phyloP scores from a whole-genome alignment of 2,113 vertebrate species.

The Phrynocephalus versicolor region DNA sequence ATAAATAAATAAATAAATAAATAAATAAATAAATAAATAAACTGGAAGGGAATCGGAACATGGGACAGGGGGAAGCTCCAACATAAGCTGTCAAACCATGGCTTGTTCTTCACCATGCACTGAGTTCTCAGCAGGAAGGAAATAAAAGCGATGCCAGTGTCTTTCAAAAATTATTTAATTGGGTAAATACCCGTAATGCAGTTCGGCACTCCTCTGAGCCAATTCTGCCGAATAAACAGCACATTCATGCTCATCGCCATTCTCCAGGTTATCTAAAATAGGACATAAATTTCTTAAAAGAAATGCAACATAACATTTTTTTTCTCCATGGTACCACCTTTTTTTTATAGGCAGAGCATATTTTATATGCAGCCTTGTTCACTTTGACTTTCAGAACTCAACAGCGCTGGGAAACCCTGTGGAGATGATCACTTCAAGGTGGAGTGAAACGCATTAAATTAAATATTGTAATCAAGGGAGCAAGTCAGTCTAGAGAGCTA shows the following conservation, averaged over 20 bases:
- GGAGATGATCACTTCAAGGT: not conserved
- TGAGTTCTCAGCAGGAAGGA: not conserved
- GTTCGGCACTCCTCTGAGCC: conserved; percentile 71
- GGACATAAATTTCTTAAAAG: conserved; percentile 57
- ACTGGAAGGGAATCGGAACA: not conserved
- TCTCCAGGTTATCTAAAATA: conserved; percentile 77
- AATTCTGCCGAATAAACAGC: conserved; percentile 60
- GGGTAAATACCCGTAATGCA: conserved; percentile 78
- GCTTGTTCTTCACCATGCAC: not conserved
- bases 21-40: not conserved
- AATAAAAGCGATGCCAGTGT: not conserved
- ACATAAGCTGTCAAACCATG: not conserved
- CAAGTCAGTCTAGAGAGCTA: not conserved
- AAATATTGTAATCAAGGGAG: not conserved
- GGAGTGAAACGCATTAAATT: not conserved
- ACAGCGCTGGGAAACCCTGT: not conserved
- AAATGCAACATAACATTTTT: not conserved
- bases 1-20: not conserved
- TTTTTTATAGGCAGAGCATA: not conserved
- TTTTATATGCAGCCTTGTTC: conserved; percentile 6
- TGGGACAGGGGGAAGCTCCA: not conserved
- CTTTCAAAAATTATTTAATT: not conserved
- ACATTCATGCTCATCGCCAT: conserved; percentile 74
- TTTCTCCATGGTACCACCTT: too few relatives aligned
- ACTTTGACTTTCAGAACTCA: not conserved